A percentile compares a stretch with the other conserved stretches of the same genome.
These are phyloP conservation scores for Harmothoe impar DNA, from an alignment of 2,888 invertebrate genomes.

Conservation along the genomic window DNA sequence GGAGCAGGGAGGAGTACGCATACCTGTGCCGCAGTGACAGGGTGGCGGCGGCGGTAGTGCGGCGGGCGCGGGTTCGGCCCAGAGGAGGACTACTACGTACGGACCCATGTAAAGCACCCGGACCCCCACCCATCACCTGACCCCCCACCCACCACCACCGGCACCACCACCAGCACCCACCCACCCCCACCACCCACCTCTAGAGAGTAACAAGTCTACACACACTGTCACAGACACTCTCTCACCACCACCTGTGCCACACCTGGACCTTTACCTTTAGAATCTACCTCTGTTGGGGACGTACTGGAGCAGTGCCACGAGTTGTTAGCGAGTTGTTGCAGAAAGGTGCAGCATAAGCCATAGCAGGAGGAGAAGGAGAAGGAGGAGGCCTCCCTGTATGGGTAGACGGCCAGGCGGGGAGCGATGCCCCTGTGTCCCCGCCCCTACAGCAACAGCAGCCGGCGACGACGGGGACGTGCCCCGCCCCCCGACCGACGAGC, in stretches of 20 bases:
- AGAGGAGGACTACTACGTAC: neutral
- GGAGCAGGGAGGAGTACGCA: neutral
- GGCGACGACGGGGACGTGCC: neutral
- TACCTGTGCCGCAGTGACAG: neutral
- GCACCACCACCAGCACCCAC: neutral
- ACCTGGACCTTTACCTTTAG: neutral
- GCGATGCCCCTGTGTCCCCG: conserved; percentile 10
- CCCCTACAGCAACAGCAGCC: conserved; percentile 26
- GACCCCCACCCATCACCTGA: neutral
- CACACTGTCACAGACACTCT: too few relatives aligned
- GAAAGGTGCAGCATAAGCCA: too few relatives aligned
- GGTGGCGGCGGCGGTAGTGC: neutral
- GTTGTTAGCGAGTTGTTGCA: neutral
- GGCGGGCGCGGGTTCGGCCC: neutral
- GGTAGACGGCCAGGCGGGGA: neutral
- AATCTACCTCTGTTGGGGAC: conserved; percentile 16
- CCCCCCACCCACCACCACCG: neutral
- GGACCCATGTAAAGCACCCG: neutral
- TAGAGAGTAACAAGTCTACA: too few relatives aligned
- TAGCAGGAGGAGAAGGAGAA: too few relatives aligned
- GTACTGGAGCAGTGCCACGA: neutral
- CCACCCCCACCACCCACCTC: neutral
- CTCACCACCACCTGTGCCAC: neutral
- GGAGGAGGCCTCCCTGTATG: neutral
- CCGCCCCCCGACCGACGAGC: conserved; percentile 8